Evolutionary conservation across 2,113 vertebrate genomes (phyloP).

Genomic region (Aix galericulata): DNA sequence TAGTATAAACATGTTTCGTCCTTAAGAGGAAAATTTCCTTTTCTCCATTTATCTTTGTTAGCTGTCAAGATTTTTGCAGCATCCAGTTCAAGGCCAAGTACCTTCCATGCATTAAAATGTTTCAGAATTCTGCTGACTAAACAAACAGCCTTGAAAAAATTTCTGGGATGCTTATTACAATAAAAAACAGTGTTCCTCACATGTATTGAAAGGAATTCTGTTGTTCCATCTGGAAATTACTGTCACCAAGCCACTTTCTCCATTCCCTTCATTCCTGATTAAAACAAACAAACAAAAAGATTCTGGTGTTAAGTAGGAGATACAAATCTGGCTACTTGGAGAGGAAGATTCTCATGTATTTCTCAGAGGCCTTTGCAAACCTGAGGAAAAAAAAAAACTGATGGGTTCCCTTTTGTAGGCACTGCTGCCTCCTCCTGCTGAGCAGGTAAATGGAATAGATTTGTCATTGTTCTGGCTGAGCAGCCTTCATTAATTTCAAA

Average conservation of each 20-base stretch:
- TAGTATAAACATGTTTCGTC: not conserved
- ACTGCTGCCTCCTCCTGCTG: slow-evolving; percentile 41
- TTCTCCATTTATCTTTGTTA: not conserved
- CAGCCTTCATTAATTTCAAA: slow-evolving; percentile 70
- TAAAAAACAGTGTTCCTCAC: not conserved
- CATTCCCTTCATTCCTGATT: not conserved
- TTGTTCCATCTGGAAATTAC: not conserved
- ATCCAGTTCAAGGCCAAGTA: not conserved
- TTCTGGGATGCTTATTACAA: not conserved
- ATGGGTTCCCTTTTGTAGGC: not conserved
- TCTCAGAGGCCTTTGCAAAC: not conserved
- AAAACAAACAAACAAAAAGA: not conserved
- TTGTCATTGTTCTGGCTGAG: slow-evolving; percentile 68
- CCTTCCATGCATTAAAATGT: not conserved
- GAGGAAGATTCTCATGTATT: not conserved
- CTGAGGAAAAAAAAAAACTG: not conserved
- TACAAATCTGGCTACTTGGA: not conserved
- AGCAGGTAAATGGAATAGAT: slow-evolving; percentile 62
- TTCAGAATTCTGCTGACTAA: slow-evolving; percentile 15
- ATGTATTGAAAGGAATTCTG: not conserved
- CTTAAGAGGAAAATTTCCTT: not conserved
- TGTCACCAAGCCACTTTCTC: not conserved
- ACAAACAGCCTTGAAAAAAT: not conserved
- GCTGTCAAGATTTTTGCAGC: not conserved
- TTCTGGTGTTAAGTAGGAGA: not conserved